phyloP scores from a whole-genome alignment of 2,113 vertebrate genomes.

The Panthera uncia region DNA sequence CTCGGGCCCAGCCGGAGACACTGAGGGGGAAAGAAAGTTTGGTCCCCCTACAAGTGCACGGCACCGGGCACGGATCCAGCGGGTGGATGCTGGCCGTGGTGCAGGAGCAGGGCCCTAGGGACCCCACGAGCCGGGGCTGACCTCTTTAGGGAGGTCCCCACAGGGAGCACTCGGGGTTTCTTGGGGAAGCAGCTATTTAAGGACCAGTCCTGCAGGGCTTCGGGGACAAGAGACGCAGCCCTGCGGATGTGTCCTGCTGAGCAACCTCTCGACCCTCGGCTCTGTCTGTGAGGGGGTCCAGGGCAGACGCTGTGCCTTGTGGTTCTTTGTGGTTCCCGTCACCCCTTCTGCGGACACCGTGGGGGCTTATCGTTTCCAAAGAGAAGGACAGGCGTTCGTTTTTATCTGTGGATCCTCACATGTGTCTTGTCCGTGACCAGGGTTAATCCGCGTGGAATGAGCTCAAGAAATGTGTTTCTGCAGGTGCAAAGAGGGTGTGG shows the following conservation, averaged over 20 bases:
- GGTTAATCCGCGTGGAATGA: accelerated
- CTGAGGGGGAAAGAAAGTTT: neutral
- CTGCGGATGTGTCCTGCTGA: accelerated
- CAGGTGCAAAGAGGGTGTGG: neutral
- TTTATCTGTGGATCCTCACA: neutral
- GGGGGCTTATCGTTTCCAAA: accelerated
- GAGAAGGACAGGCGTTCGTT: neutral
- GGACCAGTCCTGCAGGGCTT: neutral
- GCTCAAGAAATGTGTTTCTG: neutral
- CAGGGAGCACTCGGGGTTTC: neutral
- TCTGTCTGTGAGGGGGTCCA: neutral
- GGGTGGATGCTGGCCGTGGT: neutral
- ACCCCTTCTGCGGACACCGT: neutral
- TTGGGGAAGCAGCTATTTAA: neutral
- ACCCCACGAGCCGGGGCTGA: neutral
- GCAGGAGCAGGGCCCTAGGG: neutral
- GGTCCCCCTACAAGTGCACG: accelerated
- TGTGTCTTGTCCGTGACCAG: accelerated
- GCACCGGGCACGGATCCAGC: accelerated
- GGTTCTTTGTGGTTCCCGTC: accelerated
- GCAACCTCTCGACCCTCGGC: neutral
- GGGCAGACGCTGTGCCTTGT: neutral
- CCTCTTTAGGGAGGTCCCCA: neutral
- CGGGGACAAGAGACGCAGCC: neutral
- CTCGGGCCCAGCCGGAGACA: neutral